Evolutionary conservation across 2,113 vertebrate species (phyloP).

Genomic region (Otocyon megalotis): DNA sequence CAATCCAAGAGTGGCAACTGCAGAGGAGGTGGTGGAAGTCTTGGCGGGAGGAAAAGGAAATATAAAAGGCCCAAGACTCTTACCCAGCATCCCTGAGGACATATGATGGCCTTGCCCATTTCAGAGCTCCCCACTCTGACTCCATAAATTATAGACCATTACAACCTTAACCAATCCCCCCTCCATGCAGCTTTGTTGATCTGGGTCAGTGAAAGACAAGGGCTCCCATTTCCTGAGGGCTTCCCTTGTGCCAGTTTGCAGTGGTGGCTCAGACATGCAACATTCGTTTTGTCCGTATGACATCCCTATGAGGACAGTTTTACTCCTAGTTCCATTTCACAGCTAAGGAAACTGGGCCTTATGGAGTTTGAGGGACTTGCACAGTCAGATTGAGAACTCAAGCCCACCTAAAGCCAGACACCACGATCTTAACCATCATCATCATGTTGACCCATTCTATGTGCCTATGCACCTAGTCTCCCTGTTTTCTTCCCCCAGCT

Average conservation of each 20-base stretch:
- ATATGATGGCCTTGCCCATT: not conserved
- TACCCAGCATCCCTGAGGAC: not conserved
- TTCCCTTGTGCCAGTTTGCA: not conserved
- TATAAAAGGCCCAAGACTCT: not conserved
- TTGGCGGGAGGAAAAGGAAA: not conserved
- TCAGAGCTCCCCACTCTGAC: not conserved
- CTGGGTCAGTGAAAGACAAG: not conserved
- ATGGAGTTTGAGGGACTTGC: not conserved
- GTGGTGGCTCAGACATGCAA: not conserved
- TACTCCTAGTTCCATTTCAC: not conserved
- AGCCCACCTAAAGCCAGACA: not conserved
- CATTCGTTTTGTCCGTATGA: not conserved
- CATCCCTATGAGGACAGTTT: not conserved
- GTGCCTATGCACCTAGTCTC: accelerated
- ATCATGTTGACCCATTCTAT: not conserved
- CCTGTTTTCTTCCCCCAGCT: not conserved
- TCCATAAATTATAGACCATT: not conserved
- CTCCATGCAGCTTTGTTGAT: not conserved
- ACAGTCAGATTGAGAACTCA: not conserved
- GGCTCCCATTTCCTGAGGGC: not conserved
- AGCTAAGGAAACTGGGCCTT: not conserved
- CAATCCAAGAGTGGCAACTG: not conserved
- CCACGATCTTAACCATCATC: not conserved
- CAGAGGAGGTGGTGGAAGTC: not conserved
- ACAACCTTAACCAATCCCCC: not conserved